Conservation (phyloP, 2,888 invertebrate genomes). For the Amblyjoppa fuscipennis region DNA sequence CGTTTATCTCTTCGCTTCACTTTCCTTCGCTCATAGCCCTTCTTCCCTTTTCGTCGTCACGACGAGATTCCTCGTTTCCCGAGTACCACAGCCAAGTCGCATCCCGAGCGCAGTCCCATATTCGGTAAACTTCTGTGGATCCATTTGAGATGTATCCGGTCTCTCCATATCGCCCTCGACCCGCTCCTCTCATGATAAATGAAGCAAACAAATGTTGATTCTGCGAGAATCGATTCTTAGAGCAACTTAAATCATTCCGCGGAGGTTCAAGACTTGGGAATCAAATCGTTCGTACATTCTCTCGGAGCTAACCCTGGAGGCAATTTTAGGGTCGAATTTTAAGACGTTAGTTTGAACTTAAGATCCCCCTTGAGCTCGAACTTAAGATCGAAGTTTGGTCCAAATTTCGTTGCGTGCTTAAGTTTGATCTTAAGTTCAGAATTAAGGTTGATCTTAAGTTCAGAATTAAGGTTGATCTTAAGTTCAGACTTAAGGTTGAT, state of each 20-base stretch:
- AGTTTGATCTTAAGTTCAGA: too few relatives aligned
- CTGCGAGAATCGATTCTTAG: not conserved
- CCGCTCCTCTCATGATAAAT: constrained; percentile 2
- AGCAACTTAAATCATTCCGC: not conserved
- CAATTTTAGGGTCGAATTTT: not conserved
- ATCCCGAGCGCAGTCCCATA: not conserved
- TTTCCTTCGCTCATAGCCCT: constrained; percentile 11
- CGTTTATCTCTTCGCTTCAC: constrained; percentile 32
- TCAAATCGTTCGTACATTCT: not conserved
- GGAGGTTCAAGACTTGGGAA: not conserved
- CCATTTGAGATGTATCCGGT: not conserved
- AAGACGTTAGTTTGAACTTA: too few relatives aligned
- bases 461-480: too few relatives aligned
- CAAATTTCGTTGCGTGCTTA: too few relatives aligned
- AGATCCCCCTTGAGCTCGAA: too few relatives aligned
- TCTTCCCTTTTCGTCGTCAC: not conserved
- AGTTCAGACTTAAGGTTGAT: too few relatives aligned
- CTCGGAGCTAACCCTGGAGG: too few relatives aligned
- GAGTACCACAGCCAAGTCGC: not conserved
- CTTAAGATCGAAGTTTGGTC: too few relatives aligned
- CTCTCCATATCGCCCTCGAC: not conserved
- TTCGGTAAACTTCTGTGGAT: constrained; percentile 10
- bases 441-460: too few relatives aligned
- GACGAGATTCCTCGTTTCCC: constrained; percentile 6
- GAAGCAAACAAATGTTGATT: not conserved